Conservation (phyloP, 2,797 vertebrate genomes). For the Myotis daubentonii region DNA sequence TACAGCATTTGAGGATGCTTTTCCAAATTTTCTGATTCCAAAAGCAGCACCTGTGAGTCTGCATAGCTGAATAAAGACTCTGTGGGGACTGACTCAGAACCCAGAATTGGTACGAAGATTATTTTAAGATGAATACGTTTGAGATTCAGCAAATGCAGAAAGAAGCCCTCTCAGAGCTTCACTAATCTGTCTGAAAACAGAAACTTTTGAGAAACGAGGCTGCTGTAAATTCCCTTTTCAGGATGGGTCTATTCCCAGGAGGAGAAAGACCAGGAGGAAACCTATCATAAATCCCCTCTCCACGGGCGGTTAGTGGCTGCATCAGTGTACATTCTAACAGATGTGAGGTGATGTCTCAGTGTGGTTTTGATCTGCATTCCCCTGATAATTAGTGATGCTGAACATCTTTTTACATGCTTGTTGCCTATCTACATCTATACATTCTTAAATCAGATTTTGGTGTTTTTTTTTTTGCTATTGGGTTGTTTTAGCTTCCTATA, state of each 20-base stretch:
- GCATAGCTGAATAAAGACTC: background rate
- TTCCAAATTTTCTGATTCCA: conserved; percentile 2
- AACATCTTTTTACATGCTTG: background rate
- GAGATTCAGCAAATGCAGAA: background rate
- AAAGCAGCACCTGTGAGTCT: background rate
- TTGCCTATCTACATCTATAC: background rate
- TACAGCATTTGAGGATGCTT: background rate
- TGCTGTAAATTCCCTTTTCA: background rate
- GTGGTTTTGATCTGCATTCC: background rate
- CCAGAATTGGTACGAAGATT: background rate
- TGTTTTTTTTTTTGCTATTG: background rate
- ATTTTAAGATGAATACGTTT: background rate
- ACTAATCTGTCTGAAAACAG: conserved; percentile 9
- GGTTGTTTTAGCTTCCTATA: background rate
- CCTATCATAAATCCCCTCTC: background rate
- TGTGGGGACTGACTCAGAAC: background rate
- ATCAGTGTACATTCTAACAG: background rate
- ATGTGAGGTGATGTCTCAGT: background rate
- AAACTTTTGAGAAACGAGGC: conserved; percentile 25
- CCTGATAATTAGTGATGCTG: background rate
- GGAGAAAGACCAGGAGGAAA: background rate
- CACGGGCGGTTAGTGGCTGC: background rate
- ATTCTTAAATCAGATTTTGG: background rate
- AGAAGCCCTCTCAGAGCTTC: background rate
- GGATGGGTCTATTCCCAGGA: background rate